Evolutionary conservation across 2,113 vertebrate genomes (phyloP).

Genomic region (Heptranchias perlo): DNA sequence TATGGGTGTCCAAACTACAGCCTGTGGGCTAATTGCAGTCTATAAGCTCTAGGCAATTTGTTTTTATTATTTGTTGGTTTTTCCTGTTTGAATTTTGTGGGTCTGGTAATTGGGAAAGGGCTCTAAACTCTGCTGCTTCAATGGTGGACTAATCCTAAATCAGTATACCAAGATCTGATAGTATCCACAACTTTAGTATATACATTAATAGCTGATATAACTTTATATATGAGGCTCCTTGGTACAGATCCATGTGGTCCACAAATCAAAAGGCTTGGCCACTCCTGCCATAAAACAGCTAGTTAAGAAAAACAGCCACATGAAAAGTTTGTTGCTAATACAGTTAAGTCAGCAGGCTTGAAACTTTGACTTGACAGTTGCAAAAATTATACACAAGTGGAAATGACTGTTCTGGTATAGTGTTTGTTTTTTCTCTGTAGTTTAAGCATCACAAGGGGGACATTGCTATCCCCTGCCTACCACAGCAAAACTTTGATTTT

Average conservation of each 20-base stretch:
- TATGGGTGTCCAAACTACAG: neutral
- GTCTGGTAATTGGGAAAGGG: neutral
- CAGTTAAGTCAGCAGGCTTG: neutral
- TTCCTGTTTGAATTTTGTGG: neutral
- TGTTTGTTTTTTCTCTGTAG: neutral
- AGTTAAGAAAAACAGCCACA: neutral
- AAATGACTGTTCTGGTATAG: neutral
- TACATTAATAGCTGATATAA: neutral
- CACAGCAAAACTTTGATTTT: neutral
- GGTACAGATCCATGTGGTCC: neutral
- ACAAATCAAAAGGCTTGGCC: neutral
- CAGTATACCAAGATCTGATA: neutral
- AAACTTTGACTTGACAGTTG: neutral
- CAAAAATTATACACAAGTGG: neutral
- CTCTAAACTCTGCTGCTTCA: neutral
- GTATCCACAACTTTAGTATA: neutral
- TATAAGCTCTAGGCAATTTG: neutral
- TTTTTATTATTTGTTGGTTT: neutral
- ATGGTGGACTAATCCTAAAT: neutral
- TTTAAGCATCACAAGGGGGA: neutral
- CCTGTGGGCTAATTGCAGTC: neutral
- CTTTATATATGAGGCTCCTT: neutral
- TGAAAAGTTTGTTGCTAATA: neutral
- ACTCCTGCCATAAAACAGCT: neutral
- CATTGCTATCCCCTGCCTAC: neutral